Evolutionary conservation across 1,140 invertebrate genomes (phyloP).

Genomic region (Bacillus rossius): DNA sequence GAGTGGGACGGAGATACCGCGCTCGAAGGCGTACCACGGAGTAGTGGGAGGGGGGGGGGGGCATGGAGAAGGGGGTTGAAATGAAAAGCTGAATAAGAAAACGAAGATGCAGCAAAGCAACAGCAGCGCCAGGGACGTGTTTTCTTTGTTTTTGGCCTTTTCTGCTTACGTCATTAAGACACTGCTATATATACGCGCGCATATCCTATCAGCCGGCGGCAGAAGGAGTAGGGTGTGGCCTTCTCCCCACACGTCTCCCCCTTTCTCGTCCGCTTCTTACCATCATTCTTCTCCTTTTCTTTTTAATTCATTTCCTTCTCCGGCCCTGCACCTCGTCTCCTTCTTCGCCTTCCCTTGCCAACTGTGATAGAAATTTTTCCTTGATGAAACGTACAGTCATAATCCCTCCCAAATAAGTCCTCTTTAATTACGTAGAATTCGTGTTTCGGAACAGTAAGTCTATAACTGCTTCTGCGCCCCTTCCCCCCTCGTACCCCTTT

Average conservation of each 20-base stretch:
- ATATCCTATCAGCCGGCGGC: neutral
- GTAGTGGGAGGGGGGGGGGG: too few species aligned
- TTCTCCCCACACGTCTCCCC: neutral
- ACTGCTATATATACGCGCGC: constrained; percentile 8
- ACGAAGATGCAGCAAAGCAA: constrained; percentile 12
- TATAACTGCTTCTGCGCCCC: constrained; percentile 38
- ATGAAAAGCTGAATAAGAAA: constrained; percentile 13
- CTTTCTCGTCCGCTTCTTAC: neutral
- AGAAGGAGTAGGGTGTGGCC: constrained; percentile 1
- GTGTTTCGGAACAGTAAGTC: too few species aligned
- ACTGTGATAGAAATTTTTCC: neutral
- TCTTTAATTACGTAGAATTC: too few species aligned
- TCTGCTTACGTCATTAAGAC: constrained; percentile 19
- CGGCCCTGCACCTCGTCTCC: constrained; percentile 14
- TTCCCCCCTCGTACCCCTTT: constrained; percentile 21
- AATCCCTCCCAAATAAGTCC: neutral
- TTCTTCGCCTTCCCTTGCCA: neutral
- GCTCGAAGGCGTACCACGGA: too few species aligned
- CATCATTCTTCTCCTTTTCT: neutral
- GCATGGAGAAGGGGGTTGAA: neutral
- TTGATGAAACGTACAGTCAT: neutral
- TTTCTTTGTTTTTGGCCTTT: constrained; percentile 8
- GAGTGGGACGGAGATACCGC: too few species aligned
- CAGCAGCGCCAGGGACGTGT: neutral
- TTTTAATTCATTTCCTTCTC: neutral